Evolutionary conservation across 2,797 vertebrate species (phyloP), one percentile per base, ranked within the genome.

Genomic region (Pipistrellus pipistrellus): DNA sequence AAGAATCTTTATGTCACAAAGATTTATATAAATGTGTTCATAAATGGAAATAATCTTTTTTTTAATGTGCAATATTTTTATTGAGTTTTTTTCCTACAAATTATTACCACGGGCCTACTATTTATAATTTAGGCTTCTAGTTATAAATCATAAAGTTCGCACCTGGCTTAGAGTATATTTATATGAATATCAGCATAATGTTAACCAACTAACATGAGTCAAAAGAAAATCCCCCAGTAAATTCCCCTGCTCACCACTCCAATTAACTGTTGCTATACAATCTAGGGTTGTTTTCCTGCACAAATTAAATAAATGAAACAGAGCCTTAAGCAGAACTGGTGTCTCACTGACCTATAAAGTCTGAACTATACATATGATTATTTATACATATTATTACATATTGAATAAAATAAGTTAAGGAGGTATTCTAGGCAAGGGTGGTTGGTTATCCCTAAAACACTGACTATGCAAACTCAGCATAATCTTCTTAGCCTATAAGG

Each of bases 101-200:
- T 86, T 91, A 94, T 78, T 85, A 85, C 51, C 77, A 76, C 12
- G 73, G 53, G 57, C 30, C 78, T 91, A 30, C 69, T 91, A 72
- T 35, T 95, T 90, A 76, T 27, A 92, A 86, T 89, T 92, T 85
- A 95, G 30, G 73, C 87, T 95, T 85, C 57, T 73, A 85, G 20
- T 88, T 94, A 91, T 66, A 95, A 96, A 94, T 95, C 69, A 92
- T 41, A 75, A 80, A 84, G 35, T 90, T 95, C 73, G n/a, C 81
- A 92, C 18, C 44, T 95, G 81, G 35, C 62, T 69, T 51, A 84
- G 18, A 91, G 51, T 73, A n/a, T 80, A 83, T 82, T 85, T 91
- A 94, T 66, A 69, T 82, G 57, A 85, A 89, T 83, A 90, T 66
- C 11, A 78, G 57, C 30, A 75, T 69, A 88, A 55, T 38, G 87